Base-by-base conservation (phyloP, 2,888 invertebrate genomes). In the Lithophane socia region DNA sequence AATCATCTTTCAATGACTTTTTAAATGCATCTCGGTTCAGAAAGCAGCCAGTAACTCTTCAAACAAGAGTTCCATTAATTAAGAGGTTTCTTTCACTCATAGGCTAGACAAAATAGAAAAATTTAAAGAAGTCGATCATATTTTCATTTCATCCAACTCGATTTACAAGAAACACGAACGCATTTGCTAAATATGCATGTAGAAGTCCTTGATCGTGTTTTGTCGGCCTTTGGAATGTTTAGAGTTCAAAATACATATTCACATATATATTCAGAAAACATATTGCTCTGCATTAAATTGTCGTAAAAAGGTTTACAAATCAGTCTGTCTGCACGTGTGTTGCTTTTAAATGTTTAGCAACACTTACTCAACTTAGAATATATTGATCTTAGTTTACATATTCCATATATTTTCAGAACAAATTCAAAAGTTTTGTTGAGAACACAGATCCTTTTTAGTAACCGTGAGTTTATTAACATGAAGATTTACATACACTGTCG, bases 221-320 rank as follows among this genome's bases (percentile, higher is more conserved):
- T 66, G 71, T 78, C 81, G 68, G 77, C 75, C 74, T 84, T 85
- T 67, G 75, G 78, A 81, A 82, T 84, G 79, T 76, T 73, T 77
- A 64, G 71, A 82, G 73, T 78, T 77, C 52, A 80, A 72, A 76
- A 81, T 82, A 72, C 47, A 74, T 74, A 71, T 76, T 70, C 76
- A 77, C 77, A 63, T 73, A 82, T 56, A 54, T 69, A 77, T 79
- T 75, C 76, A 80, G 65, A 82, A 76, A 82, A 79, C 77, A 68
- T 75, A 74, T 76, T 63, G 75, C 71, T 79, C 77, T 76, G 85
- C 79, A 86, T 86, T 82, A 88, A 83, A 85, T 67, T 70, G 81
- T 81, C 83, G 88, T 87, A 85, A 86, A 77, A 86, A 83, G 52
- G 67, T 73, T 82, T 63, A 88, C 81, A 85, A 87, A 82, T 86